A percentile compares a stretch with the other conserved stretches of the same genome.
Conservation (phyloP, 2,113 vertebrate genomes). For the Mirounga angustirostris region DNA sequence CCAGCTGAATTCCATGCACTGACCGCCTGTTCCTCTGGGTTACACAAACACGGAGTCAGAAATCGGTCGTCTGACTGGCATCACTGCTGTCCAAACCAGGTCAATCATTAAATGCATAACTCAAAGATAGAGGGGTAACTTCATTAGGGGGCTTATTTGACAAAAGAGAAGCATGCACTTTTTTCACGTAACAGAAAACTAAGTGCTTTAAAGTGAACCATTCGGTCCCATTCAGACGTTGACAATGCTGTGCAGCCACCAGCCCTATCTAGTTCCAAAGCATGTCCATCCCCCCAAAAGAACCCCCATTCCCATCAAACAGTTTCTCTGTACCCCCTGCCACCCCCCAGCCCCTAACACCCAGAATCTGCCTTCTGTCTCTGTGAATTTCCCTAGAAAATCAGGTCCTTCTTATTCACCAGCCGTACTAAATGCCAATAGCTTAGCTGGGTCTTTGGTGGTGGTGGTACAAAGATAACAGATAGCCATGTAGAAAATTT, state of each 20-base stretch:
- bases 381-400: background rate
- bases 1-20: background rate
- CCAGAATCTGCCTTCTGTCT: too few relatives aligned
- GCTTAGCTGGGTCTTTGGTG: background rate
- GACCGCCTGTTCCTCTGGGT: fast-evolving
- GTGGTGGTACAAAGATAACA: background rate
- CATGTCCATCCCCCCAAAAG: too few relatives aligned
- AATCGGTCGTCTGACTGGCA: fast-evolving
- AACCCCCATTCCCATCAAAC: fast-evolving
- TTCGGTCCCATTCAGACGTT: fast-evolving
- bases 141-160: background rate
- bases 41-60: background rate
- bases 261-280: background rate
- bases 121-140: background rate
- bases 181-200: background rate
- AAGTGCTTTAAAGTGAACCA: background rate
- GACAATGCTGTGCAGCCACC: fast-evolving
- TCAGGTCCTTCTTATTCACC: fast-evolving
- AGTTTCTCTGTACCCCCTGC: background rate
- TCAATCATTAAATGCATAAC: too few relatives aligned
- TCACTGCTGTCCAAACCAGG: background rate
- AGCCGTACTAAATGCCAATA: background rate
- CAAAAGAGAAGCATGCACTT: background rate
- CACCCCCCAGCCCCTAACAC: fast-evolving
- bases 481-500: background rate